These are phyloP conservation scores for Myrmophylax atrothorax DNA, from an alignment of 2,113 vertebrate species.

Conservation along the genomic window DNA sequence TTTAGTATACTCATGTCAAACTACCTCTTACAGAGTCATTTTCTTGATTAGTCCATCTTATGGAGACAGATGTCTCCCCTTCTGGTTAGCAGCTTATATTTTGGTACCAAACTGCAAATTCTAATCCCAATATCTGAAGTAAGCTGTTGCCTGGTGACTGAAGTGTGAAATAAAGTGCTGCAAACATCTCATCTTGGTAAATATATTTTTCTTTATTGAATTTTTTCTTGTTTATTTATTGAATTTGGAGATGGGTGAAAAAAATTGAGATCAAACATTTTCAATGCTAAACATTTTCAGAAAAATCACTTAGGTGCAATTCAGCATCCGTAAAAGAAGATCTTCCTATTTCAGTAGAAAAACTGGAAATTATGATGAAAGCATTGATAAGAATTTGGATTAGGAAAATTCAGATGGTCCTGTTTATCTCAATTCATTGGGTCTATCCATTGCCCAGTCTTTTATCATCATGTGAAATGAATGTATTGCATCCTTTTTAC, in stretches of 20 bases:
- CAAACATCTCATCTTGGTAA: neutral
- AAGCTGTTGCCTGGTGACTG: neutral
- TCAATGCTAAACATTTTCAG: neutral
- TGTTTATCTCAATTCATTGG: neutral
- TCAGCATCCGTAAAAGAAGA: neutral
- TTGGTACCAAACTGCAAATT: neutral
- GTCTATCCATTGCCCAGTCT: neutral
- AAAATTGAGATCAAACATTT: neutral
- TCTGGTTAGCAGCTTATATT: neutral
- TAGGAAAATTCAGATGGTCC: neutral
- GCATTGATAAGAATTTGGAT: neutral
- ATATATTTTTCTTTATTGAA: neutral
- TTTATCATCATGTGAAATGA: neutral
- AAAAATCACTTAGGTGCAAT: neutral
- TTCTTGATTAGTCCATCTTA: neutral
- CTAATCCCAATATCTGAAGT: neutral
- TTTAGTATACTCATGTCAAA: conserved; percentile 26
- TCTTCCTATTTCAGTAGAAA: neutral
- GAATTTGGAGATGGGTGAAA: neutral
- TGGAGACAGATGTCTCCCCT: neutral
- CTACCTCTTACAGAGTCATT: neutral
- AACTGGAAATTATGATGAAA: neutral
- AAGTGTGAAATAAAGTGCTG: conserved; percentile 37
- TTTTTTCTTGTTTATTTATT: neutral
- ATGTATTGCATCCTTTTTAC: accelerated